These are phyloP conservation scores for Galeopterus variegatus DNA, from an alignment of 2,113 vertebrate species.

Conservation along the genomic window DNA sequence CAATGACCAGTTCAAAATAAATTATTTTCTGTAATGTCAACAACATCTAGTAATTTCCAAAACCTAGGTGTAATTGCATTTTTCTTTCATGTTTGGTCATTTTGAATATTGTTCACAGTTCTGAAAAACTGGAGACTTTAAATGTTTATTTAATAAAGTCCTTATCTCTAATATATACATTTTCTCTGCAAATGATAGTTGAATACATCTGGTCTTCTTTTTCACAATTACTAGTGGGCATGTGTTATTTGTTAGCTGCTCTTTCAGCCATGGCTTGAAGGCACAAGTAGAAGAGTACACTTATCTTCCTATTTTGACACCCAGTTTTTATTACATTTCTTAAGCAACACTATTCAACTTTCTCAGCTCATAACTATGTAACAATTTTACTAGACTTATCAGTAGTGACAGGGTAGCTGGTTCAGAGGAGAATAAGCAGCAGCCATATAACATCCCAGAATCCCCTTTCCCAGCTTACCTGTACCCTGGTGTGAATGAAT, in stretches of 20 bases:
- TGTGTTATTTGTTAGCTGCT: background rate
- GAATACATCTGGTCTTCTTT: background rate
- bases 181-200: background rate
- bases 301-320: background rate
- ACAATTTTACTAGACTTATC: background rate
- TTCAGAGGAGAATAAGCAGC: background rate
- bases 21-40: background rate
- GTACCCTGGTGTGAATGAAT: background rate
- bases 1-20: background rate
- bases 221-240: background rate
- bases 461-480: too few species aligned
- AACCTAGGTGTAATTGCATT: background rate
- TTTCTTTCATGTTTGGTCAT: background rate
- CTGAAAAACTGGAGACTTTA: background rate
- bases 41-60: background rate
- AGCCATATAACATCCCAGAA: accelerated
- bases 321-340: background rate
- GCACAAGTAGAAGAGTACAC: background rate
- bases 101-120: background rate
- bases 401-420: background rate
- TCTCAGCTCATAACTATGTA: background rate
- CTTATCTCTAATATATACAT: background rate
- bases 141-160: background rate
- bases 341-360: background rate
- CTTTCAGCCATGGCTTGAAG: background rate